phyloP scores from a whole-genome alignment of 2,113 vertebrate species.

The Gymnocephalus cernua region DNA sequence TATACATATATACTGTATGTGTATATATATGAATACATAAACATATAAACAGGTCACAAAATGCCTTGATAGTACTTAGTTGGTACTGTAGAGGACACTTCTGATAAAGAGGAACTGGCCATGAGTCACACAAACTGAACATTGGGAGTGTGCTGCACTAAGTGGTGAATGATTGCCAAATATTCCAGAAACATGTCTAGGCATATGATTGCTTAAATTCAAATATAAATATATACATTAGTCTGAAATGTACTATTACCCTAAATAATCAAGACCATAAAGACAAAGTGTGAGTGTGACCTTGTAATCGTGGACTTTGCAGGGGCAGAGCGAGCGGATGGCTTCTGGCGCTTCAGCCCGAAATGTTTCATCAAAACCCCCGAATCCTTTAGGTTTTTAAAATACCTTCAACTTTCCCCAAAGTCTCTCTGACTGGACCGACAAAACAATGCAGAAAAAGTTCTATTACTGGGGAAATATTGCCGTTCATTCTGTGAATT shows the following conservation, averaged over 20 bases:
- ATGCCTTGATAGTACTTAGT: background rate
- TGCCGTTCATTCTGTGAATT: too few relatives aligned
- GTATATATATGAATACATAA: too few relatives aligned
- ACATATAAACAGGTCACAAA: background rate
- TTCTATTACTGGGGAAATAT: too few relatives aligned
- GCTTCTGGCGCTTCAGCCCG: too few relatives aligned
- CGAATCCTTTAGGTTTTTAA: too few relatives aligned
- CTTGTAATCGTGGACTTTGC: background rate
- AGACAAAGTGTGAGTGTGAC: background rate
- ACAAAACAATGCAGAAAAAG: too few relatives aligned
- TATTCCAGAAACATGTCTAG: background rate
- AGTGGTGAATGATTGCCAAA: background rate
- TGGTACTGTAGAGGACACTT: background rate
- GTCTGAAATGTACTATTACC: background rate
- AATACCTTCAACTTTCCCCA: too few relatives aligned
- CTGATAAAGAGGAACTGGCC: conserved; percentile 12
- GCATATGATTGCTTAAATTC: background rate
- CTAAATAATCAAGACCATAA: background rate
- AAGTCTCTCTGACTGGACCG: too few relatives aligned
- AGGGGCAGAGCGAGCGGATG: too few relatives aligned
- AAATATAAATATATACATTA: background rate
- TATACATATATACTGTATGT: background rate
- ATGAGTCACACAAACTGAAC: conserved; percentile 15
- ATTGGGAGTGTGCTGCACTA: conserved; percentile 4
- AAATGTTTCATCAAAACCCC: too few relatives aligned